These are phyloP conservation scores for Phalacrocorax carbo DNA, from an alignment of 2,113 vertebrate species.

Conservation along the genomic window DNA sequence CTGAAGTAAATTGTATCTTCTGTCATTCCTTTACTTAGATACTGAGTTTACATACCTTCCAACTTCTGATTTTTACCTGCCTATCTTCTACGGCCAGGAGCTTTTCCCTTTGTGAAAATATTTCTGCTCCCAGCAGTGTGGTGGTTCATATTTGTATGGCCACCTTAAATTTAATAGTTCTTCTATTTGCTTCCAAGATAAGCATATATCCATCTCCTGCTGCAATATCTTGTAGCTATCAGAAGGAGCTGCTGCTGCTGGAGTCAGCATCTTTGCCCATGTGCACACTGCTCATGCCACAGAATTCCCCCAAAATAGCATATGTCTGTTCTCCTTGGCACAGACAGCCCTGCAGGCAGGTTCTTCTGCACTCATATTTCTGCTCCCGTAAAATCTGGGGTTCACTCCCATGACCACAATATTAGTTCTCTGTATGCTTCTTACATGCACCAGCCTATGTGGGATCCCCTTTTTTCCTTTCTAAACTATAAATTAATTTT, in stretches of 20 bases:
- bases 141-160: neutral
- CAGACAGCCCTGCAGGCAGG: neutral
- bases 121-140: neutral
- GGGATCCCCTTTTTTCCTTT: neutral
- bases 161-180: neutral
- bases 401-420: neutral
- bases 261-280: neutral
- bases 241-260: neutral
- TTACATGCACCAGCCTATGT: neutral
- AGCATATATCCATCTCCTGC: neutral
- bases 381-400: neutral
- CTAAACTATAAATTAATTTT: neutral
- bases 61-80: neutral
- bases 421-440: neutral
- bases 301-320: accelerated
- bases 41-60: neutral
- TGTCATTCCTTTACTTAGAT: neutral
- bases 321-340: accelerated
- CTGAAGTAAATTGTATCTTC: neutral
- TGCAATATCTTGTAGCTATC: neutral
- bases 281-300: accelerated
- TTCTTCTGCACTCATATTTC: neutral
- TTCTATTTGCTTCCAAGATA: neutral
- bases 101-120: neutral
- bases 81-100: neutral